phyloP scores from a whole-genome alignment of 2,888 invertebrate species.

The Macrostomum cliftonense region DNA sequence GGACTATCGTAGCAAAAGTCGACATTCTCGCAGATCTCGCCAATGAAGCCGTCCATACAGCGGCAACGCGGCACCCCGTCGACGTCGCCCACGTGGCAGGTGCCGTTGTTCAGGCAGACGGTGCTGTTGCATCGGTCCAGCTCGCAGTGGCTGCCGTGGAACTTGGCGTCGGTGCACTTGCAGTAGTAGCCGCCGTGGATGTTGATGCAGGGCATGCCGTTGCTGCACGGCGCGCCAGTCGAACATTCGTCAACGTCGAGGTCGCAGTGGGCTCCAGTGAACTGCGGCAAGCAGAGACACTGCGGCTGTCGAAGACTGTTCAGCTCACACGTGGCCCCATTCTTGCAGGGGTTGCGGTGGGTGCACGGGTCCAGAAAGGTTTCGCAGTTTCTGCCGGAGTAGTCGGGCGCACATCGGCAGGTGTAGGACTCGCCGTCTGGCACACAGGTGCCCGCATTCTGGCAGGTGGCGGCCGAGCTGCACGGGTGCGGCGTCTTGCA shows the following conservation, averaged over 20 bases:
- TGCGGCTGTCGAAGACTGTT: too few species aligned
- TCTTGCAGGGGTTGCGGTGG: too few species aligned
- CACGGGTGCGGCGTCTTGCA: too few species aligned
- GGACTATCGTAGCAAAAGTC: slow-evolving; percentile 20
- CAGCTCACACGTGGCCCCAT: too few species aligned
- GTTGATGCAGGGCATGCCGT: too few species aligned
- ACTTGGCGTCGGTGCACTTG: too few species aligned
- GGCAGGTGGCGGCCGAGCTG: slow-evolving; percentile 12
- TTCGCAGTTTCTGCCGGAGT: slow-evolving; percentile 21
- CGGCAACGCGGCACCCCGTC: slow-evolving; percentile 13
- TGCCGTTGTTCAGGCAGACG: slow-evolving; percentile 8
- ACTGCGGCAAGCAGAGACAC: too few species aligned
- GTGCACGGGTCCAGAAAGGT: slow-evolving; percentile 5
- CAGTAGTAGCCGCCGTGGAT: too few species aligned
- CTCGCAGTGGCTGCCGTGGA: too few species aligned
- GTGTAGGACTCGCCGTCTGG: slow-evolving; percentile 12
- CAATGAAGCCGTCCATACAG: slow-evolving; percentile 21
- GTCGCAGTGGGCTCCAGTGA: too few species aligned
- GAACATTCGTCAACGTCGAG: too few species aligned
- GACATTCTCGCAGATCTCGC: slow-evolving; percentile 16
- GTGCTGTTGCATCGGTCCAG: slow-evolving; percentile 1
- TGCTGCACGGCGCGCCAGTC: too few species aligned
- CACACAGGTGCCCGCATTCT: slow-evolving; percentile 21
- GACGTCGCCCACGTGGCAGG: neutral
- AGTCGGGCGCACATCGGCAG: slow-evolving; percentile 19